Base-by-base conservation (phyloP, 1,140 invertebrate species). In the Trissolcus basalis region DNA sequence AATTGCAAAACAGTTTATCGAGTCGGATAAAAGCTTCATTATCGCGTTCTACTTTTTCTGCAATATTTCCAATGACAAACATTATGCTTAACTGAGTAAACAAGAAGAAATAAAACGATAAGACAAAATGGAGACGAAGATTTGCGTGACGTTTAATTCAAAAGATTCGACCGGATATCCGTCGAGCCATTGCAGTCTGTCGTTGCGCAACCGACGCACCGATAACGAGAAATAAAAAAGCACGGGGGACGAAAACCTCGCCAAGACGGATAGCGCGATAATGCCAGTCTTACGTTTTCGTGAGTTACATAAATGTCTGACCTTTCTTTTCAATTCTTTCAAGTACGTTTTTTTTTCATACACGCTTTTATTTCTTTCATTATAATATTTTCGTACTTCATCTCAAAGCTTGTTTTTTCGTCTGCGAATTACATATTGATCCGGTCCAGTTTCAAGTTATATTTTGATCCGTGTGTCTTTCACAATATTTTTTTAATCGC, bases 101-200 rank as follows among this genome's bases (percentile, higher is more conserved):
- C n/a, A 58, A 48, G 4, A 27, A 64, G 14, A 76, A 76, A 59
- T 33, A 33, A 39, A 44, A 43, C 49, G 35, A 61, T 16, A 33
- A 6, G 5, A 15, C 4, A 59, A 56, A 43, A 54, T 0, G 51
- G 54, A 61, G 53, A 60, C 48, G 48, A 59, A 81, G 63, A 80
- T 61, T 44, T 71, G 48, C 44, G 43, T 19, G 13, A 33, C 51
- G 55, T 59, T 41, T 71, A 79, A 80, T 71, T 77, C 69, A 76
- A 83, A 84, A 85, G 80, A 85, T 83, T 85, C 73, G 79, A 78
- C 83, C 83, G 82, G 83, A 84, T 85, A 83, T 85, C 83, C 83
- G 83, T 78, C 80, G 73, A 73, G 60, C 74, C 82, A 85, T 85
- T 80, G 79, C 82, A 72, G 76, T 73, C 79, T 39, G 43, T 27